phyloP scores from a whole-genome alignment of 2,888 invertebrate genomes.

The Nematopogon swammerdamellus region DNA sequence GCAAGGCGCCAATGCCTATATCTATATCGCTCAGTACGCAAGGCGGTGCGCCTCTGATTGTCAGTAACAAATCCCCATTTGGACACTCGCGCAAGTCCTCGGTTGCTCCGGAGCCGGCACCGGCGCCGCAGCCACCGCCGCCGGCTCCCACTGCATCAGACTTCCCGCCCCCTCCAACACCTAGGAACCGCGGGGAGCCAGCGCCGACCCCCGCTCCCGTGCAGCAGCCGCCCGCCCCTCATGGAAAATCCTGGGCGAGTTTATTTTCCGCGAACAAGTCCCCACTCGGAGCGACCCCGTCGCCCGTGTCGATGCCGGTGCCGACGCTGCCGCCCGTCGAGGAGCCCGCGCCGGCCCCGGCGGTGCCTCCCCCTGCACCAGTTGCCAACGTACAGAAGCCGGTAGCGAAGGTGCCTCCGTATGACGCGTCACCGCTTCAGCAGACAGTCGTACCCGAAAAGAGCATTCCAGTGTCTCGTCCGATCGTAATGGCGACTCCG shows the following conservation, averaged over 20 bases:
- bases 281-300: constrained; percentile 13
- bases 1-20: constrained; percentile 47
- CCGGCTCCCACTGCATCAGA: constrained; percentile 49
- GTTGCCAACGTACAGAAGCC: constrained; percentile 45
- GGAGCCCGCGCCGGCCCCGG: constrained; percentile 18
- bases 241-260: constrained; percentile 66
- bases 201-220: constrained; percentile 26
- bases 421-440: constrained; percentile 45
- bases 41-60: constrained; percentile 41
- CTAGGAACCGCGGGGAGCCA: constrained; percentile 36
- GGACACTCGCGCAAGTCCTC: constrained; percentile 37
- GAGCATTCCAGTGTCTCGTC: constrained; percentile 19
- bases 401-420: constrained; percentile 61
- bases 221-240: constrained; percentile 37
- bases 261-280: constrained; percentile 50
- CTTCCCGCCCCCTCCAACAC: constrained; percentile 48
- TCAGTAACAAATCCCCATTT: constrained; percentile 46
- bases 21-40: constrained; percentile 45
- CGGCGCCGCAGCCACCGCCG: constrained; percentile 33
- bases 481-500: constrained; percentile 10
- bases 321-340: constrained; percentile 16
- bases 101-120: constrained; percentile 27
- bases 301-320: constrained; percentile 11
- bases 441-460: constrained; percentile 24
- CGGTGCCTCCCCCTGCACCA: constrained; percentile 25